Evolutionary conservation across 2,797 vertebrate species (phyloP).

Genomic region (Syngnathus acus): DNA sequence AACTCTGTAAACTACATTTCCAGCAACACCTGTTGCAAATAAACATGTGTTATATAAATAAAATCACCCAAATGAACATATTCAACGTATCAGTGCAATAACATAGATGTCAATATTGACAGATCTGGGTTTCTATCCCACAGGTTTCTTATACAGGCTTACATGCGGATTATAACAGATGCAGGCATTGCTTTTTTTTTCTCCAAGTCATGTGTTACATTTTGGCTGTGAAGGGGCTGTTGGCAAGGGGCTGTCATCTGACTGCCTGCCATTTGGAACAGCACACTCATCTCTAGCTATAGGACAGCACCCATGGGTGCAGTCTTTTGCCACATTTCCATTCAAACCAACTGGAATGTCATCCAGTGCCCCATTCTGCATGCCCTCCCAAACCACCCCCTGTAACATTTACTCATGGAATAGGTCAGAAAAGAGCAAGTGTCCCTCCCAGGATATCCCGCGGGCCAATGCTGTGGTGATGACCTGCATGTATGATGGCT

Average conservation of each 20-base stretch:
- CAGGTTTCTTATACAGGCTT: constrained; percentile 33
- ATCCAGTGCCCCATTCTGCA: constrained; percentile 58
- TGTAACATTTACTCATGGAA: constrained; percentile 69
- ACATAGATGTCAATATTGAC: constrained; percentile 15
- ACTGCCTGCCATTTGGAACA: constrained; percentile 57
- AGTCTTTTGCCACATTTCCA: constrained; percentile 40
- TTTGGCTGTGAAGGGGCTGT: constrained; percentile 42
- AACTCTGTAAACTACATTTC: not conserved
- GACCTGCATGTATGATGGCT: constrained; percentile 58
- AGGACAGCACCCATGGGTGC: constrained; percentile 70
- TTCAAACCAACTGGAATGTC: constrained; percentile 64
- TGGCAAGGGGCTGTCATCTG: constrained; percentile 50
- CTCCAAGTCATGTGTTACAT: constrained; percentile 44
- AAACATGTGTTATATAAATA: not conserved
- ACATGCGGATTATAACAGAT: constrained; percentile 27
- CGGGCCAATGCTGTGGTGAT: constrained; percentile 33
- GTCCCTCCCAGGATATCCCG: constrained; percentile 56
- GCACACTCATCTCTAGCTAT: constrained; percentile 48
- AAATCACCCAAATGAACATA: not conserved
- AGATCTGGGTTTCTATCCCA: constrained; percentile 19
- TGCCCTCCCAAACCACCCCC: constrained; percentile 46
- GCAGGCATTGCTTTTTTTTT: not conserved
- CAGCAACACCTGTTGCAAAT: not conserved
- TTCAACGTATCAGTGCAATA: not conserved
- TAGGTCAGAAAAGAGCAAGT: constrained; percentile 76